phyloP scores from a whole-genome alignment of 2,113 vertebrate species.

The Bostrychus sinensis region DNA sequence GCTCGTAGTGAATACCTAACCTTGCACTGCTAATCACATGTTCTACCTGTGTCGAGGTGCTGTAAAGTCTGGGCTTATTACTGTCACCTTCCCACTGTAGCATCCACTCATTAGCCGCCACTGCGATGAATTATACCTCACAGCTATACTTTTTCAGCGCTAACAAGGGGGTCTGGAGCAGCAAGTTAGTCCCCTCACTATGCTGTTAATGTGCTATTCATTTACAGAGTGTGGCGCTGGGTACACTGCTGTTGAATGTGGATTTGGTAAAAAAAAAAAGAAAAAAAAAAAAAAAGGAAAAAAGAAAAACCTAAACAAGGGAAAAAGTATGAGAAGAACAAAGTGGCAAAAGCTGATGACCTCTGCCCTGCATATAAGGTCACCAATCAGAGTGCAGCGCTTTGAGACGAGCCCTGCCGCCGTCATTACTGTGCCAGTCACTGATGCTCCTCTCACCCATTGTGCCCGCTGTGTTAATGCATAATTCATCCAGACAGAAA shows the following conservation, averaged over 20 bases:
- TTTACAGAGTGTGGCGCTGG: constrained; percentile 41
- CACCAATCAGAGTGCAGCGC: constrained; percentile 50
- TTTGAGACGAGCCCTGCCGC: constrained; percentile 37
- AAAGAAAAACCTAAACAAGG: neutral
- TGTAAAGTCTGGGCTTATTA: constrained; percentile 58
- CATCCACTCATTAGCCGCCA: constrained; percentile 66
- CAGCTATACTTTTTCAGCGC: constrained; percentile 49
- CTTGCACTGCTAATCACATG: constrained; percentile 28
- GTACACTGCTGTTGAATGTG: constrained; percentile 30
- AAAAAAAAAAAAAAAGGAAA: neutral
- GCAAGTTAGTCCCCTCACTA: constrained; percentile 50
- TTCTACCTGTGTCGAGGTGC: constrained; percentile 42
- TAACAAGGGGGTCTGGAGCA: constrained; percentile 67
- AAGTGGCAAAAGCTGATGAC: constrained; percentile 27
- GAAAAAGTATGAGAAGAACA: neutral
- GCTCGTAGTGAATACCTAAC: constrained; percentile 29
- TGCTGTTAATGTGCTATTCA: constrained; percentile 67
- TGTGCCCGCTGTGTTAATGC: constrained; percentile 53
- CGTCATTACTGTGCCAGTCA: constrained; percentile 60
- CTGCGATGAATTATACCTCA: constrained; percentile 64
- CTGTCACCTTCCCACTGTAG: constrained; percentile 52
- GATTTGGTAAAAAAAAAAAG: constrained; percentile 34
- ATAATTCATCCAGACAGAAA: constrained; percentile 62
- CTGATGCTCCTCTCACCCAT: constrained; percentile 43
- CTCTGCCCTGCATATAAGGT: constrained; percentile 47